Conservation (phyloP, 2,888 invertebrate species). For the Agelastica alni region DNA sequence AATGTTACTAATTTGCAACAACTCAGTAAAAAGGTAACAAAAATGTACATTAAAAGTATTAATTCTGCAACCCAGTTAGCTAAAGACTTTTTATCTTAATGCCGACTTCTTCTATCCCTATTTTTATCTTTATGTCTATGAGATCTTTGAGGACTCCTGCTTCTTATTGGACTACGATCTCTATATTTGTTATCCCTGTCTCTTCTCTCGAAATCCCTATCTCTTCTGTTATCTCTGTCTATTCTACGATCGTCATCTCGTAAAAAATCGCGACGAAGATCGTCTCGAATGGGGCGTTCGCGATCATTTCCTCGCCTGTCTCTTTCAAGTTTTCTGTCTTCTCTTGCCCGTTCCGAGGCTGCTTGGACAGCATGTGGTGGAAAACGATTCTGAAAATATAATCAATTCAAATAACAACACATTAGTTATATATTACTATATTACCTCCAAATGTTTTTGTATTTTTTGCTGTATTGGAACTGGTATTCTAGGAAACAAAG, state of each 20-base stretch:
- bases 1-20: too few relatives aligned
- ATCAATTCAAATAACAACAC: background rate
- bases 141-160: constrained; percentile 26
- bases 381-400: constrained; percentile 46
- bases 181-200: constrained; percentile 39
- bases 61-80: too few relatives aligned
- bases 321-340: constrained; percentile 33
- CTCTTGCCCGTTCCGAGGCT: constrained; percentile 40
- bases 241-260: constrained; percentile 48
- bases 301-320: constrained; percentile 37
- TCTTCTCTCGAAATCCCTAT: constrained; percentile 30
- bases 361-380: constrained; percentile 51
- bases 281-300: constrained; percentile 41
- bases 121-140: constrained; percentile 38
- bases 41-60: too few relatives aligned
- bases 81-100: too few relatives aligned
- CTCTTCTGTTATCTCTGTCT: constrained; percentile 39
- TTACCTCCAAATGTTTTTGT: constrained; percentile 70
- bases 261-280: constrained; percentile 46
- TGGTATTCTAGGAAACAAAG: constrained; percentile 97
- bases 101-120: constrained; percentile 19
- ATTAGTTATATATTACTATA: background rate
- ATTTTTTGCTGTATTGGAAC: constrained; percentile 95
- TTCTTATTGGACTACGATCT: constrained; percentile 45
- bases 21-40: too few relatives aligned